These are phyloP conservation scores for Eupithecia dodoneata DNA, from an alignment of 2,888 invertebrate species.

Conservation along the genomic window DNA sequence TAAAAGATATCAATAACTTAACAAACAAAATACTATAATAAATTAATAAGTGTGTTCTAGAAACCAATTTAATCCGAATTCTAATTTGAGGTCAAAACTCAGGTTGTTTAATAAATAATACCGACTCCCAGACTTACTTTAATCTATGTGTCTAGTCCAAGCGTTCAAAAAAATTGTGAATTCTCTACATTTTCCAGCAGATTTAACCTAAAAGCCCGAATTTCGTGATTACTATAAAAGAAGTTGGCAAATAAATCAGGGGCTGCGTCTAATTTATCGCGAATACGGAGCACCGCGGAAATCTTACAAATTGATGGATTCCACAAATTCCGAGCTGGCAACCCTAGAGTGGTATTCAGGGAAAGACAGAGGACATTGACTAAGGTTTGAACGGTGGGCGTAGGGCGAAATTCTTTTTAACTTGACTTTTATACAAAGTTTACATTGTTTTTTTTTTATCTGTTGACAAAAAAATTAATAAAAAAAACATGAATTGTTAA, in stretches of 20 bases:
- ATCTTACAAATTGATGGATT: slow-evolving; percentile 75
- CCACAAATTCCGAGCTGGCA: slow-evolving; percentile 57
- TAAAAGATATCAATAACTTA: neutral
- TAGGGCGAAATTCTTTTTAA: neutral
- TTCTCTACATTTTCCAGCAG: slow-evolving; percentile 25
- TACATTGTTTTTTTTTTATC: neutral
- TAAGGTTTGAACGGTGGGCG: neutral
- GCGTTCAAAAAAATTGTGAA: slow-evolving; percentile 14
- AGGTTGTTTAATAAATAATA: neutral
- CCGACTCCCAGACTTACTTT: neutral
- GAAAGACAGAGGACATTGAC: neutral
- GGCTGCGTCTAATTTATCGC: slow-evolving; percentile 68
- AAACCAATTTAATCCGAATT: neutral
- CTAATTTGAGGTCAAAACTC: neutral
- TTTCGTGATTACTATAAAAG: slow-evolving; percentile 56
- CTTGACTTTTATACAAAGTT: neutral
- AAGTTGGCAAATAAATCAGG: slow-evolving; percentile 73
- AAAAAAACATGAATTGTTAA: neutral
- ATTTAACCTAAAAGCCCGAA: slow-evolving; percentile 37
- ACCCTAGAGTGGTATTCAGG: neutral
- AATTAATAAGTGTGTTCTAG: no score
- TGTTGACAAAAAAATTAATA: neutral
- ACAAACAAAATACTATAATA: no score
- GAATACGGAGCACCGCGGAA: slow-evolving; percentile 60
- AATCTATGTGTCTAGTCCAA: neutral